phyloP scores from a whole-genome alignment of 2,797 vertebrate species.

The Delichon dasypus region DNA sequence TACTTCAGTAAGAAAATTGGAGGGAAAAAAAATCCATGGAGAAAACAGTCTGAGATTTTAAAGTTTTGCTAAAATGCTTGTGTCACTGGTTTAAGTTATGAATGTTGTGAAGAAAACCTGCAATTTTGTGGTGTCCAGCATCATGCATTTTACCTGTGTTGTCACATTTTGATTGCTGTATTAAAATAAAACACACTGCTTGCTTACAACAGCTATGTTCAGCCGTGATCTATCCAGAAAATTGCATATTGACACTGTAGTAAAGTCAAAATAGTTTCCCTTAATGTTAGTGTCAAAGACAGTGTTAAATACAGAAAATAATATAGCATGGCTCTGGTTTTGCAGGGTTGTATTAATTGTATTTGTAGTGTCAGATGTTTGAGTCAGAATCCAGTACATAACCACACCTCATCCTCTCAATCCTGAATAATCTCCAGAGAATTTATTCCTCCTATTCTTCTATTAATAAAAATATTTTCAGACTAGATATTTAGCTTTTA shows the following conservation, averaged over 20 bases:
- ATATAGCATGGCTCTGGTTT: neutral
- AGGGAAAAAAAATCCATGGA: accelerated
- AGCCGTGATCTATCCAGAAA: neutral
- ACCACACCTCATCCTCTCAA: neutral
- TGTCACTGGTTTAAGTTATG: neutral
- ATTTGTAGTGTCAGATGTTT: neutral
- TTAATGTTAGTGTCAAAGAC: neutral
- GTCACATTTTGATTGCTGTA: neutral
- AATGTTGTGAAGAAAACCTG: neutral
- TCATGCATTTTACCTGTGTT: neutral
- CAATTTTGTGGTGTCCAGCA: neutral
- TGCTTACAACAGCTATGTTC: neutral
- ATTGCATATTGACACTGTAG: neutral
- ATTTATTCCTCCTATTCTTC: neutral
- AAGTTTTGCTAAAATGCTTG: neutral
- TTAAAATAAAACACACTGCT: neutral
- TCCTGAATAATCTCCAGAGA: neutral
- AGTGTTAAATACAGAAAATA: neutral
- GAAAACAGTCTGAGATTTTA: neutral
- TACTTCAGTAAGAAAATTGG: neutral
- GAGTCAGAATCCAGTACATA: neutral
- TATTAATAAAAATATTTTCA: neutral
- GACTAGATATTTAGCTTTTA: neutral
- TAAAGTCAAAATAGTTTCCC: neutral
- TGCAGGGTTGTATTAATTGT: neutral